Evolutionary conservation across 2,888 invertebrate species (phyloP).

Genomic region (Abrostola triplasia): DNA sequence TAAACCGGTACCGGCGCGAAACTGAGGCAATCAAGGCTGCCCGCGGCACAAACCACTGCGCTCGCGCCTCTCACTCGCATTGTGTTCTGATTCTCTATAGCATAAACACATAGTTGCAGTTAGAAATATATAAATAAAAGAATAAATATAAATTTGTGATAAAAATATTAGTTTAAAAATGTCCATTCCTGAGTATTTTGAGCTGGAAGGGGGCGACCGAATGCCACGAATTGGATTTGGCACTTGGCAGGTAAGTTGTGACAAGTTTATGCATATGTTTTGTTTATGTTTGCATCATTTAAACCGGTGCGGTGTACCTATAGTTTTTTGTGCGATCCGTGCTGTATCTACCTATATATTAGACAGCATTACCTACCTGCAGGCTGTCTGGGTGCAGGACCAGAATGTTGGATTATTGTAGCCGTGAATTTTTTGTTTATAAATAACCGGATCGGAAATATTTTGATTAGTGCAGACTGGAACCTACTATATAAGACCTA

Average conservation of each 20-base stretch:
- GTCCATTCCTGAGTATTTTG: slow-evolving; percentile 73
- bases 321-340: no score
- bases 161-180: slow-evolving; percentile 54
- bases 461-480: no score
- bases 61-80: slow-evolving; percentile 59
- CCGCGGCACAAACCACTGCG: slow-evolving; percentile 33
- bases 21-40: slow-evolving; percentile 52
- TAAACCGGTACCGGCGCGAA: slow-evolving; percentile 53
- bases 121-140: slow-evolving; percentile 20
- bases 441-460: no score
- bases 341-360: no score
- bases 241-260: slow-evolving; percentile 92
- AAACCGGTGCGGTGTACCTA: no score
- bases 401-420: no score
- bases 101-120: slow-evolving; percentile 48
- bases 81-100: slow-evolving; percentile 55
- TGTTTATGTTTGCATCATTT: no score
- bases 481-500: no score
- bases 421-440: no score
- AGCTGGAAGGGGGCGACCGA: slow-evolving; percentile 84
- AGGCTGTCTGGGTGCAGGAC: no score
- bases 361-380: no score
- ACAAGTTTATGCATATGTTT: no score
- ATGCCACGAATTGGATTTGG: slow-evolving; percentile 93
- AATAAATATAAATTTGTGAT: slow-evolving; percentile 1